These are phyloP conservation scores for Drosophila testacea DNA, from an alignment of 2,888 invertebrate genomes.

Conservation along the genomic window DNA sequence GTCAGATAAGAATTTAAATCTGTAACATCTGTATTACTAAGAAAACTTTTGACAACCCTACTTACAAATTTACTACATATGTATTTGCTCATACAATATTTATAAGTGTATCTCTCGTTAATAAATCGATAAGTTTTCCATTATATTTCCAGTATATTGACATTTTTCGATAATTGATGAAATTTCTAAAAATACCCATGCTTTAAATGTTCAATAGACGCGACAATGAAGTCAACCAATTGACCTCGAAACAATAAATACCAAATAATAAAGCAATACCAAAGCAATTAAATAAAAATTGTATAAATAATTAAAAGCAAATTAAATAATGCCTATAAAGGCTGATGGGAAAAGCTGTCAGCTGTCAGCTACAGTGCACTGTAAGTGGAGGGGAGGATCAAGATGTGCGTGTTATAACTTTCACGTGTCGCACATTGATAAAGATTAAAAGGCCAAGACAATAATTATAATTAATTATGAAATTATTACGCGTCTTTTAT, in stretches of 20 bases:
- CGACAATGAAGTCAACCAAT: constrained; percentile 26
- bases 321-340: constrained; percentile 55
- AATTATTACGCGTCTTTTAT: constrained; percentile 50
- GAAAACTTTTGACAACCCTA: too few species aligned
- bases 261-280: constrained; percentile 5
- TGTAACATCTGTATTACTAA: too few species aligned
- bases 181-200: constrained; percentile 42
- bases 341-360: constrained; percentile 38
- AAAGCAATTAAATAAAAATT: constrained; percentile 29
- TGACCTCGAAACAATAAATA: constrained; percentile 29
- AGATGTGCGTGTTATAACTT: constrained; percentile 40
- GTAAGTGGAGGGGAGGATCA: not conserved
- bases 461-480: constrained; percentile 58
- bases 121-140: constrained; percentile 11
- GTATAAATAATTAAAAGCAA: constrained; percentile 60
- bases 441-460: constrained; percentile 21
- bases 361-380: constrained; percentile 11
- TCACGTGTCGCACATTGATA: constrained; percentile 45
- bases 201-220: constrained; percentile 25
- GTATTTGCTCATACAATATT: not conserved
- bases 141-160: constrained; percentile 34
- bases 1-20: too few species aligned
- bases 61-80: not conserved
- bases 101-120: not conserved
- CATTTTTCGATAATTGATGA: constrained; percentile 49